Base-by-base conservation (phyloP, 2,888 invertebrate species). In the Epinotia brunnichana region DNA sequence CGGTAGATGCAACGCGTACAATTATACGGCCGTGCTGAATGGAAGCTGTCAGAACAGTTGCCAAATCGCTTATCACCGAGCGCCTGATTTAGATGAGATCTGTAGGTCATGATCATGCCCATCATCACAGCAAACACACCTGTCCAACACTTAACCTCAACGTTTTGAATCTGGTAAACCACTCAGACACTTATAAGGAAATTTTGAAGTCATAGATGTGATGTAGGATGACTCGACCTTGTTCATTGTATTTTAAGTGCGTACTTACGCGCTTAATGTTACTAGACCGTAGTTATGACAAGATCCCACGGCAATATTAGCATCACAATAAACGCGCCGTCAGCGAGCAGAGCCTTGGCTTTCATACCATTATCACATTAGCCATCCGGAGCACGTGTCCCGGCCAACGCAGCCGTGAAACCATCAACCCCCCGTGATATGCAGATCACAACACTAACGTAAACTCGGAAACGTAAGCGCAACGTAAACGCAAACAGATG, bases 61-160 rank as follows among this genome's bases (percentile, higher is more conserved):
- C 92, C 92, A 92, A 87, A 80, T 77, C 81, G 78, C 88, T 77
- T 80, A 87, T 87, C 88, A 84, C 82, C 76, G 79, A 80, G 80
- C 78, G 79, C 78, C 80, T 81, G 82, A 89, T 85, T 88, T 87
- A 87, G 84, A 82, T 82, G 79, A 69, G 68, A 84, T 84, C 85
- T 90, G 87, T 90, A 90, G 92, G 91, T 91, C 91, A 91, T 83
- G 90, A 90, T 81, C 89, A 85, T 74, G 76, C 76, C 78, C 82
- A 81, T 68, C 68, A 57, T 48, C 77, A 78, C 79, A 73, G 77
- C 70, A 79, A 68, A 70, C 74, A 81, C 85, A 83, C 82, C 83
- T 82, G 80, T 80, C 84, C 81, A 79, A 78, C 24, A 48, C 24
- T 59, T 53, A 60, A 53, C 35, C 24, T 19, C 19, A 10, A 21